phyloP scores from a whole-genome alignment of 2,797 vertebrate species.

The Oreortyx pictus region DNA sequence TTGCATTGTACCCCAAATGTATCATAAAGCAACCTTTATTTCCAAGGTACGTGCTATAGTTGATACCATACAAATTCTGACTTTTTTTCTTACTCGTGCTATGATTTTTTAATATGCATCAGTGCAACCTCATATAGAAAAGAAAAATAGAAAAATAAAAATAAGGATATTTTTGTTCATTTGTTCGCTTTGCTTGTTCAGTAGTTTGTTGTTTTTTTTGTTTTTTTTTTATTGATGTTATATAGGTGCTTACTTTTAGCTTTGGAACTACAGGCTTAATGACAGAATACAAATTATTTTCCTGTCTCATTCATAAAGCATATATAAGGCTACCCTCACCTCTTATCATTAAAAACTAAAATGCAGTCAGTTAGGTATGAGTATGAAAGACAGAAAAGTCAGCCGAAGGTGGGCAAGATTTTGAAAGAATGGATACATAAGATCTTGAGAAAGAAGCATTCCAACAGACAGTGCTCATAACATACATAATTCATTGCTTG shows the following conservation, averaged over 20 bases:
- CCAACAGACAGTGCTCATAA: fast-evolving
- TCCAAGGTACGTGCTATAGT: neutral
- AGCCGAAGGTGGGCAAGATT: neutral
- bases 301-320: neutral
- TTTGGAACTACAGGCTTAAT: neutral
- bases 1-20: neutral
- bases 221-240: neutral
- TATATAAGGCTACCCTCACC: neutral
- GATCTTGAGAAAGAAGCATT: neutral
- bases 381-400: neutral
- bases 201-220: no score
- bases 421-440: neutral
- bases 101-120: neutral
- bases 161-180: no score
- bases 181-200: no score
- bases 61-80: neutral
- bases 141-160: neutral
- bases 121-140: neutral
- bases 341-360: neutral
- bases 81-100: neutral
- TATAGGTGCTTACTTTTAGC: neutral
- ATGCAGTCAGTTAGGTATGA: neutral
- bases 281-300: neutral
- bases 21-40: neutral
- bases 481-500: neutral